phyloP scores from a whole-genome alignment of 35 echinoderm and acorn worm species.

The Acanthaster planci region DNA sequence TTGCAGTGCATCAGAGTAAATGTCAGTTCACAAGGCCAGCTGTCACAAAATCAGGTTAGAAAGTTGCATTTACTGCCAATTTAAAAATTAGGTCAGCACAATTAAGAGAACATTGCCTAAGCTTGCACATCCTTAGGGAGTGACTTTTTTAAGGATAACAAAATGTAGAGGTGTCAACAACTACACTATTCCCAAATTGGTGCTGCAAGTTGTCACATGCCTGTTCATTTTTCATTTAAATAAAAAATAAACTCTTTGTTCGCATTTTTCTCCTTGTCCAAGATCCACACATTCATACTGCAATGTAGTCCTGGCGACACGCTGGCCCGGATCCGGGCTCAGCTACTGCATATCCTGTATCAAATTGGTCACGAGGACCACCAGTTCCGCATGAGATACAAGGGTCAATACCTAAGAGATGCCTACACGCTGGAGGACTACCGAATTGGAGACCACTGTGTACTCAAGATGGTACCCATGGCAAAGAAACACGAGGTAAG shows the following conservation, averaged over 20 bases:
- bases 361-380: constrained; percentile 87
- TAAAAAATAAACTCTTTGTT: not conserved
- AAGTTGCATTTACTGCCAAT: too few relatives aligned
- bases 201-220: not conserved
- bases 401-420: constrained; percentile 90
- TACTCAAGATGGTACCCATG: constrained; percentile 95
- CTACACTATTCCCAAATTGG: not conserved
- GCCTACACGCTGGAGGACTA: constrained; percentile 95
- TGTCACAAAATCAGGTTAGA: too few relatives aligned
- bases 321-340: constrained; percentile 77
- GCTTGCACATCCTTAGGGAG: too few relatives aligned
- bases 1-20: too few relatives aligned
- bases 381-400: constrained; percentile 88
- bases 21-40: too few relatives aligned
- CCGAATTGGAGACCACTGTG: constrained; percentile 79
- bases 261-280: not conserved
- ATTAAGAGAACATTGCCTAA: too few relatives aligned
- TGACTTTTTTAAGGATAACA: not conserved
- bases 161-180: not conserved
- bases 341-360: constrained; percentile 85
- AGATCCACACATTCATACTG: constrained; percentile 90
- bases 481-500: constrained; percentile 81
- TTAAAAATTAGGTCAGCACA: too few relatives aligned
- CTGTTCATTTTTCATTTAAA: not conserved
- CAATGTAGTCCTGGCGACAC: constrained; percentile 80